Base-by-base conservation (phyloP, 2,797 vertebrate species). In the Chaenodraco wilsoni region DNA sequence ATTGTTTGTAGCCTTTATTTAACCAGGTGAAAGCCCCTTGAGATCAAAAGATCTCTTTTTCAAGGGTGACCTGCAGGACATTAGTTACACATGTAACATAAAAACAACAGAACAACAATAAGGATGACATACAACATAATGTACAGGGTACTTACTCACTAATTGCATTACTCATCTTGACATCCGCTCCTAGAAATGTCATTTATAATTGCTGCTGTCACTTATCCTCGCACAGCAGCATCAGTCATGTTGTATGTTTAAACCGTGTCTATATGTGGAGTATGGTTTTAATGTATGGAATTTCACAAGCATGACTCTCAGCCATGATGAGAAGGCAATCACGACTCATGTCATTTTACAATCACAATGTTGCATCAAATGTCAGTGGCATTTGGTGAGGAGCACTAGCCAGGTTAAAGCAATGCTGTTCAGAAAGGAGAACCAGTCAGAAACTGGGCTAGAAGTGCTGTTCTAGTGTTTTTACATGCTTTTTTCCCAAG, bases 171-270 rank as follows among this genome's bases (percentile, higher is more conserved):
- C 37, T 58, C 7, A 65, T 45, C 9, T 37, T 33, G 23, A 16
- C 17, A 51, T 58, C 50, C 8, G 37, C 45, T 64, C 11, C 1
- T 31, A 27, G 13, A 69, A 73, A 65, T 61, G 41, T 65, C 11
- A 60, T 46, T 16, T 27, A 54, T 66, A 49, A 33, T 31, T 41
- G 27, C 50, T 54, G 48, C 59, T 55, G 72, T 21, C 64, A 31
- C 37, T 52, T 4, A 66, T 21, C 45, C 19, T 31, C 45, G 40
- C 8, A 5, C 40, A 49, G 15, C 60, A 17, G 15, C 0, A 23
- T n/a, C 58, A 40, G 7, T 31, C 19, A 1, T 2, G n/a, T 49
- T 31, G 6, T 0, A 2, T 40, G 23, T 44, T 43, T 60, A 7
- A 9, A 44, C 21, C 23, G 0, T 66, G 33, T 51, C 54, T 17